Percentiles rank a stretch among this genome's conserved stretches.
phyloP scores from a whole-genome alignment of 2,888 invertebrate genomes.

The Abrostola triplasia region DNA sequence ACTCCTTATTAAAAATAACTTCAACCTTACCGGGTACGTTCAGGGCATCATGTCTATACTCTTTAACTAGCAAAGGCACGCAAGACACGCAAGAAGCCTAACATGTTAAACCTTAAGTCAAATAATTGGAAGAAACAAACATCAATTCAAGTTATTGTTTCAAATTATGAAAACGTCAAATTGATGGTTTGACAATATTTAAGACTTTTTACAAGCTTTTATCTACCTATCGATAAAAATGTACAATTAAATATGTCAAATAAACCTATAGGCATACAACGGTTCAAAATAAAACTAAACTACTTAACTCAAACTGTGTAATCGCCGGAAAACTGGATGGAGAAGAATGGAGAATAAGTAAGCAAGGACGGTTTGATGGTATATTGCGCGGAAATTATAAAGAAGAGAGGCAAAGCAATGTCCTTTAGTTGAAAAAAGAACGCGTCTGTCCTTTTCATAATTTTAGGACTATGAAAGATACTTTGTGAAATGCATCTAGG shows the following conservation, averaged over 20 bases:
- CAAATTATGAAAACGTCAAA: no score
- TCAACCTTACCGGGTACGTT: conserved; percentile 22
- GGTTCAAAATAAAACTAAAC: neutral
- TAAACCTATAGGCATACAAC: neutral
- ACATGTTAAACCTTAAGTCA: no score
- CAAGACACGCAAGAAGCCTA: no score
- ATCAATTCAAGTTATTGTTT: no score
- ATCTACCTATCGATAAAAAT: no score
- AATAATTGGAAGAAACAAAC: no score
- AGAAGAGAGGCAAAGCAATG: conserved; percentile 20
- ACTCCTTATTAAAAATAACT: conserved; percentile 52
- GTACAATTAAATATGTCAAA: no score
- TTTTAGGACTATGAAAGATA: conserved; percentile 52
- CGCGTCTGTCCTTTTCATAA: conserved; percentile 36
- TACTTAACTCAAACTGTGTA: conserved; percentile 7
- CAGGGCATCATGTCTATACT: neutral
- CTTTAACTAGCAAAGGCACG: no score
- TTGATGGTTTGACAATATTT: no score
- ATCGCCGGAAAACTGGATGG: conserved; percentile 14
- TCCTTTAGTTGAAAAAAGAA: conserved; percentile 34
- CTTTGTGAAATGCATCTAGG: conserved; percentile 43
- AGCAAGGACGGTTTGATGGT: conserved; percentile 29
- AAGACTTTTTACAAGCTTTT: no score
- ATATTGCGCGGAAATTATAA: conserved; percentile 42
- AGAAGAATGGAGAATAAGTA: conserved; percentile 34